Base-by-base conservation (phyloP, 2,888 invertebrate species). In the Exephanes ischioxanthus region DNA sequence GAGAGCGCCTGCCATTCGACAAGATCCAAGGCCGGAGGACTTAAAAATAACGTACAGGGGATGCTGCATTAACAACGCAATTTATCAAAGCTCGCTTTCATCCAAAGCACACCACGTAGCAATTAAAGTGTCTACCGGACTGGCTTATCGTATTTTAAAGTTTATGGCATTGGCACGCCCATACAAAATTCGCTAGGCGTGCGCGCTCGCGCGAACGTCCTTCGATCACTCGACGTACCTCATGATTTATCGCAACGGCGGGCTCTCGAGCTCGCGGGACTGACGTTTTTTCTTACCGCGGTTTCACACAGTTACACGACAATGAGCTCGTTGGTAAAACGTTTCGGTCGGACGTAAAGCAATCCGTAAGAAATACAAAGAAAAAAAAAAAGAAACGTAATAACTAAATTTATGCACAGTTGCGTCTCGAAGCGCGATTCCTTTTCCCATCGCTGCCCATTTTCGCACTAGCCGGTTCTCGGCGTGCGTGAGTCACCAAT, bases 141-240 rank as follows among this genome's bases (percentile, higher is more conserved):
- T 89, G 91, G 90, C 92, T 92, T 92, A 92, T 93, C 93, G 91
- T 93, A 93, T 92, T 92, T 92, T 92, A 91, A 92, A 91, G 88
- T 92, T 93, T 93, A 93, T 92, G 89, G 91, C 91, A 90, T 88
- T 87, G 92, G 87, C 90, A 93, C 93, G 93, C 93, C 93, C 91
- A 93, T 91, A 91, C 91, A 90, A 92, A 93, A 92, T 93, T 92
- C 89, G 86, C 92, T 90, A 87, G 86, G 85, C 78, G 81, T 81
- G 67, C 48, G 67, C 37, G 58, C 58, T 37, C 67, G 83, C 80
- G 63, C 73, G 66, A 83, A 53, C 83, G 72, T 84, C 85, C 82
- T 82, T 82, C 85, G 83, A 79, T 86, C 81, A 75, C 51, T 80
- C 78, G 78, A 72, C 55, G 41, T n/a, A 16, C 7, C 72, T 11